Evolutionary conservation across 2,113 vertebrate species (phyloP).

Genomic region (Choloepus hoffmanni): DNA sequence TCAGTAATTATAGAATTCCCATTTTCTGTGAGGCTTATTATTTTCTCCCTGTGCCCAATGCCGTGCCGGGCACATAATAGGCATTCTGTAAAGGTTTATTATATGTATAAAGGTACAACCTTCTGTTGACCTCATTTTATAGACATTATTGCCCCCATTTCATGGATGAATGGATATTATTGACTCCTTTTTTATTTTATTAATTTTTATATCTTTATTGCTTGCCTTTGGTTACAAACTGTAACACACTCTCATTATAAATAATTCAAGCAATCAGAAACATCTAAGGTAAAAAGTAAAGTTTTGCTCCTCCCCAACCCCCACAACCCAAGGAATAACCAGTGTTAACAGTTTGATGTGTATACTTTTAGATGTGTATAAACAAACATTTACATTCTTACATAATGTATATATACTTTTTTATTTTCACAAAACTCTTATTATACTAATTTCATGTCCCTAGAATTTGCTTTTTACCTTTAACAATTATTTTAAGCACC

Average conservation of each 20-base stretch:
- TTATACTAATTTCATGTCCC: not conserved
- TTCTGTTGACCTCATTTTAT: not conserved
- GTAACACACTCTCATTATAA: not conserved
- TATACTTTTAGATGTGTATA: not conserved
- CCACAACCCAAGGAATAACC: not conserved
- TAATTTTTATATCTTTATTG: not conserved
- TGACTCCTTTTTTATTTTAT: not conserved
- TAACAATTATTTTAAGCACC: not conserved
- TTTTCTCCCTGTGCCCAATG: not conserved
- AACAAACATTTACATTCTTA: not conserved
- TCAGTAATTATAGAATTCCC: conserved; percentile 12
- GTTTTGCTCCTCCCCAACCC: too few relatives aligned
- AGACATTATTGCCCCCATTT: not conserved
- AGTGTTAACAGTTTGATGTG: not conserved
- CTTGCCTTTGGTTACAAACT: conserved; percentile 42
- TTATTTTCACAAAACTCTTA: not conserved
- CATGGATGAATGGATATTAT: too few relatives aligned
- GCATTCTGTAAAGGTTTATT: conserved; percentile 9
- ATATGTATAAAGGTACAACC: not conserved
- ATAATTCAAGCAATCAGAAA: conserved; percentile 11
- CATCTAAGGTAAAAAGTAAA: not conserved
- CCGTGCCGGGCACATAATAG: not conserved
- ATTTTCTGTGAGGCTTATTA: not conserved
- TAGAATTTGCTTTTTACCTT: not conserved
- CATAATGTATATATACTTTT: not conserved